These are phyloP conservation scores for Furcula furcula DNA, from an alignment of 2,888 invertebrate species.

Conservation along the genomic window DNA sequence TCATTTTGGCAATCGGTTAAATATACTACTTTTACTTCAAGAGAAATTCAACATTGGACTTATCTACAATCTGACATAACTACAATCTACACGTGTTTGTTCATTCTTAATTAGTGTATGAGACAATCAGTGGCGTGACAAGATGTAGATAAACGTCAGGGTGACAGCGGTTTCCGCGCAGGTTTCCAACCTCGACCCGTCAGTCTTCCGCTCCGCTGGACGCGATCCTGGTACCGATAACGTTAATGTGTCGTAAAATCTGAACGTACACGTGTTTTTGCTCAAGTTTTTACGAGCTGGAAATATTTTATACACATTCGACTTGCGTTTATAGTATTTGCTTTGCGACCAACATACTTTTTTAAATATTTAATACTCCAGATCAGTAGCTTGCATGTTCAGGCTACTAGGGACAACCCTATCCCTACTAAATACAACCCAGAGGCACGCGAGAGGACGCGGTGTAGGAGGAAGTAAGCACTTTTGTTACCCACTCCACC, in stretches of 20 bases:
- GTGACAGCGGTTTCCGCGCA: constrained; percentile 22
- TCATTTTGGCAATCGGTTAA: too few species aligned
- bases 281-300: constrained; percentile 11
- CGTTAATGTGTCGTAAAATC: constrained; percentile 48
- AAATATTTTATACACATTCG: too few species aligned
- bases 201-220: constrained; percentile 27
- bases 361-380: too few species aligned
- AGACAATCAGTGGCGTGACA: constrained; percentile 36
- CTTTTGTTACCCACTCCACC: too few species aligned
- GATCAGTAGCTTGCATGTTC: too few species aligned
- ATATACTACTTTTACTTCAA: too few species aligned
- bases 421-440: too few species aligned
- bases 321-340: too few species aligned
- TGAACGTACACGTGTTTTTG: constrained; percentile 36
- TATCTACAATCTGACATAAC: not conserved
- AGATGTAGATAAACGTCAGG: constrained; percentile 36
- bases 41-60: not conserved
- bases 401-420: too few species aligned
- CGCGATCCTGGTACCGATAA: constrained; percentile 45
- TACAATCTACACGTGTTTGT: constrained; percentile 16
- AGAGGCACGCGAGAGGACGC: too few species aligned
- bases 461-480: too few species aligned
- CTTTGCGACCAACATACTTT: too few species aligned
- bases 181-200: constrained; percentile 10
- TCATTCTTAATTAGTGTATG: constrained; percentile 28